Evolutionary conservation across 2,888 invertebrate species (phyloP).

Genomic region (Pristionchus arcanus): DNA sequence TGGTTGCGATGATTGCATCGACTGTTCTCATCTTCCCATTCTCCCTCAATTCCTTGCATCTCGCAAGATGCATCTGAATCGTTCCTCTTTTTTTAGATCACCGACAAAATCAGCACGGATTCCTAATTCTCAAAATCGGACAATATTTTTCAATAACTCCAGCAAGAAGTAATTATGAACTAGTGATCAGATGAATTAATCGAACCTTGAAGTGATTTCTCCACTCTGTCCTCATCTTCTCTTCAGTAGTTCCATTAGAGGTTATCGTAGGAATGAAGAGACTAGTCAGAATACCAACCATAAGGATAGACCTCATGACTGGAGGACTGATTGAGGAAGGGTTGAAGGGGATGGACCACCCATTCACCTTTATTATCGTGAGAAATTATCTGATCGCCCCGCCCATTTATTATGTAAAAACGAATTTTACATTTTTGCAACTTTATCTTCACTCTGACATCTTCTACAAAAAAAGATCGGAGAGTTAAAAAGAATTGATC

Average conservation of each 20-base stretch:
- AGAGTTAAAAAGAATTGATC: not conserved
- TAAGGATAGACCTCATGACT: not conserved
- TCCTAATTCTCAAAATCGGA: no score
- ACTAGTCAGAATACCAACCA: not conserved
- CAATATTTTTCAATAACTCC: no score
- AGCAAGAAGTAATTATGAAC: no score
- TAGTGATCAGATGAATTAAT: not conserved
- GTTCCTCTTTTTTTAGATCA: no score
- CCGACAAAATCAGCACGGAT: no score
- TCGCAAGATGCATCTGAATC: no score
- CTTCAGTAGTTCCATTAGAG: not conserved
- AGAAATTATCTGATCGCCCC: not conserved
- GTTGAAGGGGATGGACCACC: not conserved
- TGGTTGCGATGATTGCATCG: no score
- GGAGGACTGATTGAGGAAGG: not conserved
- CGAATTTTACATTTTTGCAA: not conserved
- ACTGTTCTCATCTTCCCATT: no score
- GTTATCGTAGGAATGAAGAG: not conserved
- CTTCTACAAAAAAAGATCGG: not conserved
- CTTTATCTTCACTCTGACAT: conserved; percentile 28
- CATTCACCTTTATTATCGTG: not conserved
- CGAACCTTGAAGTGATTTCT: not conserved
- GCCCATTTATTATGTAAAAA: not conserved
- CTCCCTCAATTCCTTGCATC: no score
- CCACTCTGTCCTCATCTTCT: not conserved